phyloP scores from a whole-genome alignment of 2,797 vertebrate genomes.

The Amniataba percoides region DNA sequence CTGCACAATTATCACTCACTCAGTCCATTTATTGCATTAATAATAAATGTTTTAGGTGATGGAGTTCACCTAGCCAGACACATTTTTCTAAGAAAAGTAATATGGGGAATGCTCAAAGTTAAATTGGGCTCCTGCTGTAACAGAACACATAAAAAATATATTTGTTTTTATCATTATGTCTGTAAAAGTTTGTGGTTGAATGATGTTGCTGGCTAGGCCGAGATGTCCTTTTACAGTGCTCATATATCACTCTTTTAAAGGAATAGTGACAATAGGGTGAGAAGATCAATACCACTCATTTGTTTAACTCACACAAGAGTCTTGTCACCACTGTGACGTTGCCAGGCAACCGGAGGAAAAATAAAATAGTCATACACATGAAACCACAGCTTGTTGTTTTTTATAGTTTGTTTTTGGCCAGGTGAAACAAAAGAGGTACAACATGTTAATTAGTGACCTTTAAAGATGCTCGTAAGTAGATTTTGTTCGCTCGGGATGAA shows the following conservation, averaged over 20 bases:
- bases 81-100: slow-evolving; percentile 13
- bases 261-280: background rate
- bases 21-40: slow-evolving; percentile 24
- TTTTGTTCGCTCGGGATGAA: background rate
- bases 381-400: background rate
- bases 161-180: background rate
- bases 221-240: background rate
- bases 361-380: background rate
- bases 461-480: background rate
- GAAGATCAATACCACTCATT: background rate
- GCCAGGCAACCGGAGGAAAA: background rate
- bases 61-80: slow-evolving; percentile 3
- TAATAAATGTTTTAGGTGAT: slow-evolving; percentile 28
- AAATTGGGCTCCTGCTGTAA: background rate
- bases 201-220: background rate
- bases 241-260: background rate
- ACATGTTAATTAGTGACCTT: background rate
- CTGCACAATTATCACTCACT: slow-evolving; percentile 3
- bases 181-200: background rate
- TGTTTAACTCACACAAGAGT: background rate
- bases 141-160: background rate
- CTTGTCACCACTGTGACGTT: background rate
- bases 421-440: background rate
- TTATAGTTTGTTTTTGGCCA: background rate
- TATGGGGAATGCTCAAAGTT: no score